Evolutionary conservation across 1,140 invertebrate species (phyloP).

Genomic region (Drosophila setifemur): DNA sequence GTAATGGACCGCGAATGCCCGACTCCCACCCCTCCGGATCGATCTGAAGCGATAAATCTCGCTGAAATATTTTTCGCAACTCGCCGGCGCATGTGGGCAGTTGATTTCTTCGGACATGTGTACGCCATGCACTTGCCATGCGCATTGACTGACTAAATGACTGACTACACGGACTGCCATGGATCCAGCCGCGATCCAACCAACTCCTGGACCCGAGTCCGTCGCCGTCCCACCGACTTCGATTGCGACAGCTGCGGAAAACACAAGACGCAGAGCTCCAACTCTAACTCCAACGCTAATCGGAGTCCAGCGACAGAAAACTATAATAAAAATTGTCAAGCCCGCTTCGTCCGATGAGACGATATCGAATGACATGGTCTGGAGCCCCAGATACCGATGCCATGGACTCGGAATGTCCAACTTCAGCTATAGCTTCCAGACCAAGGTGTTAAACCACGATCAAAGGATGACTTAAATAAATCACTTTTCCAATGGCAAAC

Average conservation of each 20-base stretch:
- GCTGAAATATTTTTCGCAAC: constrained; percentile 74
- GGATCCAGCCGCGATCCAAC: neutral
- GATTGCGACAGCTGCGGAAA: constrained; percentile 54
- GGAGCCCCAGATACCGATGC: constrained; percentile 9
- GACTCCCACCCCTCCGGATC: constrained; percentile 5
- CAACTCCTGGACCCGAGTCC: constrained; percentile 7
- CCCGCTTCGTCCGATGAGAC: constrained; percentile 28
- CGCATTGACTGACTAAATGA: constrained; percentile 52
- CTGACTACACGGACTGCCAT: constrained; percentile 31
- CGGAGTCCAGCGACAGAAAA: constrained; percentile 39
- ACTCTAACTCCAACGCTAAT: constrained; percentile 46
- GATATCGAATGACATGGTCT: constrained; percentile 60
- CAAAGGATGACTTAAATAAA: constrained; percentile 6
- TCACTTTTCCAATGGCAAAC: neutral
- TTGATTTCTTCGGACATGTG: constrained; percentile 58
- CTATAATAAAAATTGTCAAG: constrained; percentile 40
- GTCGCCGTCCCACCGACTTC: neutral
- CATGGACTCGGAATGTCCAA: constrained; percentile 15
- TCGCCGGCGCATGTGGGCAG: constrained; percentile 57
- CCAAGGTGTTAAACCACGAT: neutral
- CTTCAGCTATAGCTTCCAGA: neutral
- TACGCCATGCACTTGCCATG: constrained; percentile 73
- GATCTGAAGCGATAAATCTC: constrained; percentile 57
- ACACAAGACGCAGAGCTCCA: constrained; percentile 23
- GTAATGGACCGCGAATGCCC: constrained; percentile 47